Conservation (phyloP, 2,888 invertebrate species). For the Andrena camellia region DNA sequence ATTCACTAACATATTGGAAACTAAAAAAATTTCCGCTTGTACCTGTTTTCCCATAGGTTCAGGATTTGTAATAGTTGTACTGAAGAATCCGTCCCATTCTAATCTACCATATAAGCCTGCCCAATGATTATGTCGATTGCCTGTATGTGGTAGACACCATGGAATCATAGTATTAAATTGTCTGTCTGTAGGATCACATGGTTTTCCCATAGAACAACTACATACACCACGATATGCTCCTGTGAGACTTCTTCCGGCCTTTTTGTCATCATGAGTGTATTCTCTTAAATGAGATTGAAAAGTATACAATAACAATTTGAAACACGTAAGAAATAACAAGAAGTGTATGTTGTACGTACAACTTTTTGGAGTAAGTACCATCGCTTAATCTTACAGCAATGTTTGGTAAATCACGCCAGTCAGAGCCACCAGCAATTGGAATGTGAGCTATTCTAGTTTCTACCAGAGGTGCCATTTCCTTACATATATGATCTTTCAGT, state of each 20-base stretch:
- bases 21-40: constrained; percentile 17
- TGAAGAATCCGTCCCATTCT: constrained; percentile 94
- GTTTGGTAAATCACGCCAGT: constrained; percentile 95
- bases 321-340: not conserved
- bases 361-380: constrained; percentile 88
- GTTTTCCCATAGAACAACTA: constrained; percentile 88
- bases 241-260: constrained; percentile 85
- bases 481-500: constrained; percentile 92
- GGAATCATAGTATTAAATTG: constrained; percentile 94
- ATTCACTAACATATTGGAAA: no score
- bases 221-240: constrained; percentile 90
- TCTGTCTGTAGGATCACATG: constrained; percentile 90
- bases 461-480: constrained; percentile 93
- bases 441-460: constrained; percentile 92
- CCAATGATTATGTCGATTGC: constrained; percentile 94
- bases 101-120: constrained; percentile 93
- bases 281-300: constrained; percentile 78
- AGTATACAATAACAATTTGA: not conserved
- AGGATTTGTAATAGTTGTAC: constrained; percentile 94
- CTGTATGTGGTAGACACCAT: constrained; percentile 96
- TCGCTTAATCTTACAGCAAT: constrained; percentile 90
- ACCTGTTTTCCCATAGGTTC: constrained; percentile 96
- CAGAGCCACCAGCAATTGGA: constrained; percentile 91
- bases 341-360: constrained; percentile 83
- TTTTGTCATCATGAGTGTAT: constrained; percentile 87